Base-by-base conservation (phyloP, 1,140 invertebrate genomes). In the Anadara kagoshimensis region DNA sequence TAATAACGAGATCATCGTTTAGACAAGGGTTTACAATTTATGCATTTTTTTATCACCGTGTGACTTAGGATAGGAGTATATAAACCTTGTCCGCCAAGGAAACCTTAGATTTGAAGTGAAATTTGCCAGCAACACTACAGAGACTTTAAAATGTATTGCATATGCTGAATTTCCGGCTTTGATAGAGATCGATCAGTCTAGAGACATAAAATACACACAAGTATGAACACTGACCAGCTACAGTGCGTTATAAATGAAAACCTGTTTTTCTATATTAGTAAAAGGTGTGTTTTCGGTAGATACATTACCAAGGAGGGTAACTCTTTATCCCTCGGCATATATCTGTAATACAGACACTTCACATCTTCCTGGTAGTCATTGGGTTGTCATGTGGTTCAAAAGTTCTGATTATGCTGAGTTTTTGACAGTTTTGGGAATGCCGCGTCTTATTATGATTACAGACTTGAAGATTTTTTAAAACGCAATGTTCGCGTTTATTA, bases 91-190 rank as follows among this genome's bases (percentile, higher is more conserved):
- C 5, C 29, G 44, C 11, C 69, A 65, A 20, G 61, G 26, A 18
- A 72, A 53, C 36, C 49, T 68, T 26, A 73, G 71, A 73, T 51
- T 73, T 12, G 57, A 73, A 61, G 53, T 73, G 44, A 73, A 67
- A 22, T 73, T 73, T 29, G 56, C 51, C 11, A 59, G 51, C 11
- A 22, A 22, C 29, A 61, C 56, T 29, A 49, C 64, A 24, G 65
- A 73, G 29, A 56, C 64, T n/a, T 14, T 72, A 3, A 72, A 51
- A 11, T 64, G 61, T 24, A 26, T 72, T 8, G 69, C 53, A 12
- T 64, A 47, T 20, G 70, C 24, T 51, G 57, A 59, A 59, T 73
- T 61, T 53, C 56, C 54, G 4, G n/a, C 70, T 53, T 45, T 73
- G 7, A 26, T 73, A 10, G 63, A 73, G 51, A 49, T 73, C 12